phyloP scores from a whole-genome alignment of 35 echinoderm and acorn worm genomes.

The Holothuria glaberrima region DNA sequence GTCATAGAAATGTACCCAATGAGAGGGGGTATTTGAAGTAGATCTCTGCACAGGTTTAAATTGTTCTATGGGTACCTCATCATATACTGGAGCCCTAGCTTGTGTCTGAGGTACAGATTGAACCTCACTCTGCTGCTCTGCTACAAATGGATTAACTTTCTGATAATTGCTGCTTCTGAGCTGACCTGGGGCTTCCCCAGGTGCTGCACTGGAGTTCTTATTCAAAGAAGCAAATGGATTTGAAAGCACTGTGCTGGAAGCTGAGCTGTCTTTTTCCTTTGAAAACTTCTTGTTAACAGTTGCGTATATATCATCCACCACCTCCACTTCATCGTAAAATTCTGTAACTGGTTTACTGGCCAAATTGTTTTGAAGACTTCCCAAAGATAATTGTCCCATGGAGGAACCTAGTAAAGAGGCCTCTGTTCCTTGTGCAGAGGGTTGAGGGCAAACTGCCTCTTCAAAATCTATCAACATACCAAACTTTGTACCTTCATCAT shows the following conservation, averaged over 20 bases:
- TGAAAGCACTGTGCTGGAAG: not conserved
- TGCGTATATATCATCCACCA: conserved; percentile 26
- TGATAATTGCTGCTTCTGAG: not conserved
- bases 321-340: conserved; percentile 50
- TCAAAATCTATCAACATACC: conserved; percentile 37
- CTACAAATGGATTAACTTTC: conserved; percentile 48
- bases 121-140: not conserved
- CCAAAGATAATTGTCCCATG: not conserved
- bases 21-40: conserved; percentile 9
- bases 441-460: not conserved
- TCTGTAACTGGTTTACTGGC: conserved; percentile 1
- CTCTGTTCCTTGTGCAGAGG: not conserved
- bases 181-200: not conserved
- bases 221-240: conserved; percentile 45
- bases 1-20: conserved; percentile 95
- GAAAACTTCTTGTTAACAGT: conserved; percentile 8
- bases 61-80: conserved; percentile 5
- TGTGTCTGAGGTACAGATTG: not conserved
- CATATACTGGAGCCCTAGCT: not conserved
- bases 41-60: not conserved
- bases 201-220: too few relatives aligned
- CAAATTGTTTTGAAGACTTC: not conserved
- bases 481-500: conserved; percentile 17
- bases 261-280: not conserved
- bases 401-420: not conserved